Conservation (phyloP, 2,797 vertebrate genomes). For the Microchirus variegatus region DNA sequence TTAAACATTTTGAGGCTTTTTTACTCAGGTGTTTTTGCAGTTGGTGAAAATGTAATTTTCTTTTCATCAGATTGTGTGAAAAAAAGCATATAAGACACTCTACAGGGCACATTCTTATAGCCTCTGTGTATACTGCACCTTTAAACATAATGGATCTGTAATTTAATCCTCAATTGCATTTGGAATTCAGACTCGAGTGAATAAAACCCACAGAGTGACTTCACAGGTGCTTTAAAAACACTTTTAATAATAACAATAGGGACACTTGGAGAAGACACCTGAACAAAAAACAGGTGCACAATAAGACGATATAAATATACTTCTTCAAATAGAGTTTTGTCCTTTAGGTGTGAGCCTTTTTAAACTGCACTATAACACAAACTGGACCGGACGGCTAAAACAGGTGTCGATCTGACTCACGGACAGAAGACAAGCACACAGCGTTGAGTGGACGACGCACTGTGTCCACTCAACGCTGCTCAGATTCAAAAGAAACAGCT, state of each 20-base stretch:
- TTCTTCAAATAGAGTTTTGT: conserved; percentile 60
- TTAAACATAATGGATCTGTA: too few relatives aligned
- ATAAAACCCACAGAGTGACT: neutral
- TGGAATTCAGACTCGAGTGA: neutral
- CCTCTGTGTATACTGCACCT: too few relatives aligned
- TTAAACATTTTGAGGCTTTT: too few relatives aligned
- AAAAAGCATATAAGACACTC: too few relatives aligned
- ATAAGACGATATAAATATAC: conserved; percentile 80
- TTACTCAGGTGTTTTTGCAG: too few relatives aligned
- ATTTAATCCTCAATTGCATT: too few relatives aligned
- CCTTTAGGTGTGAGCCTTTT: conserved; percentile 42
- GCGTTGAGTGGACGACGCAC: conserved; percentile 8
- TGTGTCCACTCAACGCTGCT: neutral
- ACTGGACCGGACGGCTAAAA: conserved; percentile 66
- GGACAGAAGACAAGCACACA: conserved; percentile 18
- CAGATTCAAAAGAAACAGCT: conserved; percentile 4
- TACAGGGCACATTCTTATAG: too few relatives aligned
- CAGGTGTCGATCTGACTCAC: conserved; percentile 49
- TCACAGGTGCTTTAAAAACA: conserved; percentile 71
- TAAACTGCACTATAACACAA: conserved; percentile 65
- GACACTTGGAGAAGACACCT: conserved; percentile 73
- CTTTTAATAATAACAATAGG: conserved; percentile 63
- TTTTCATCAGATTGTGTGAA: too few relatives aligned
- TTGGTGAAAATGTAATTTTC: too few relatives aligned
- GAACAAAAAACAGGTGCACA: conserved; percentile 81